Evolutionary conservation across 30 jellyfish, hydroid and myxozoan species (phyloP).

Genomic region (Chrysaora quinquecirrha): DNA sequence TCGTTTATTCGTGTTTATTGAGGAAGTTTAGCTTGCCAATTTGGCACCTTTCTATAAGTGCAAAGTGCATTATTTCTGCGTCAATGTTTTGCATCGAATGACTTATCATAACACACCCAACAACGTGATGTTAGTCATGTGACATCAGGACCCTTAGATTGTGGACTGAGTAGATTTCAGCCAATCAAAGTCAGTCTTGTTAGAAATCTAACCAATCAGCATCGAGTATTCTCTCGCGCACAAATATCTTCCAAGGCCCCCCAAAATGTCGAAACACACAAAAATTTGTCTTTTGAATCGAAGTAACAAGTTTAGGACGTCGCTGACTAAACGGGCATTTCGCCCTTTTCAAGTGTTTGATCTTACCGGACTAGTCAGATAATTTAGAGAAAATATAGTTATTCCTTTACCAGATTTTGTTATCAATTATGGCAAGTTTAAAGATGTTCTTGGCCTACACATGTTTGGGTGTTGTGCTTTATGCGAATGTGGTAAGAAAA

Average conservation of each 20-base stretch:
- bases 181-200: slow-evolving; percentile 3
- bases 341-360: not conserved
- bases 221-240: too few species aligned
- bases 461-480: too few species aligned
- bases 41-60: too few species aligned
- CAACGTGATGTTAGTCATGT: slow-evolving; percentile 47
- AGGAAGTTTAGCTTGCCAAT: too few species aligned
- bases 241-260: not conserved
- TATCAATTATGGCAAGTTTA: not conserved
- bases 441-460: too few species aligned
- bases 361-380: slow-evolving; percentile 13
- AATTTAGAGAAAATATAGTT: not conserved
- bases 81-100: too few species aligned
- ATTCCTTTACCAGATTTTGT: not conserved
- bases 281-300: slow-evolving; percentile 8
- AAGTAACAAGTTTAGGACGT: not conserved
- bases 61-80: too few species aligned
- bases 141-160: not conserved
- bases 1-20: too few species aligned
- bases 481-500: too few species aligned
- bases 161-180: not conserved
- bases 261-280: slow-evolving; percentile 7
- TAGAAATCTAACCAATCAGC: not conserved
- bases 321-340: not conserved
- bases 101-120: too few species aligned